phyloP scores from a whole-genome alignment of 2,888 invertebrate species.

The Oscheius onirici region DNA sequence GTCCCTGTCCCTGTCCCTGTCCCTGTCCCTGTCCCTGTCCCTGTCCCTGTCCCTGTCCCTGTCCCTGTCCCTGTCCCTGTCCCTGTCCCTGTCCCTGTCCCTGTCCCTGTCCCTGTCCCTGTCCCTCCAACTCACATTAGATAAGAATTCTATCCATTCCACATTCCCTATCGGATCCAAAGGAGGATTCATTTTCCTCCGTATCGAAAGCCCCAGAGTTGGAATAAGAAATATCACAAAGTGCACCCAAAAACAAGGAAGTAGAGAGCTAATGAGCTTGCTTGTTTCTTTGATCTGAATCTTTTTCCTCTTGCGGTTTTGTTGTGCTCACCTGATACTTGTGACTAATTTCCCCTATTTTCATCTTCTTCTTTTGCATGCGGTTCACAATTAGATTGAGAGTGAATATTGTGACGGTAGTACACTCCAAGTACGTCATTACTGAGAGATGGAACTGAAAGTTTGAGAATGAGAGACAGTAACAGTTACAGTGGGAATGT shows the following conservation, averaged over 20 bases:
- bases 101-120: background rate
- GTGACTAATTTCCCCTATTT: constrained; percentile 16
- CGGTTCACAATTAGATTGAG: background rate
- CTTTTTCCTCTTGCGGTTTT: background rate
- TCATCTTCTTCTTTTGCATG: background rate
- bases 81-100: background rate
- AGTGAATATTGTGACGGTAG: constrained; percentile 11
- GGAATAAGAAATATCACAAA: constrained; percentile 13
- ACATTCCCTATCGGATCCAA: background rate
- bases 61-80: background rate
- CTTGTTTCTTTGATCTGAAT: constrained; percentile 18
- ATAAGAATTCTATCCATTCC: constrained; percentile 13
- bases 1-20: background rate
- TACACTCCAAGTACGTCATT: constrained; percentile 20
- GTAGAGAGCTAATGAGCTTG: constrained; percentile 7
- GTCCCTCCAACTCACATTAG: background rate
- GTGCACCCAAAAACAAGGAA: constrained; percentile 21
- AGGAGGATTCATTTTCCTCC: constrained; percentile 5
- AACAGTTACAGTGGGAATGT: background rate
- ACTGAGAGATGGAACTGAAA: constrained; percentile 13
- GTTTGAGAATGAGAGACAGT: no score
- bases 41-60: background rate
- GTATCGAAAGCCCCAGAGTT: background rate
- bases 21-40: background rate
- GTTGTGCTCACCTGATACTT: constrained; percentile 9